Evolutionary conservation across 2,113 vertebrate genomes (phyloP).

Genomic region (Pycnonotus jocosus): DNA sequence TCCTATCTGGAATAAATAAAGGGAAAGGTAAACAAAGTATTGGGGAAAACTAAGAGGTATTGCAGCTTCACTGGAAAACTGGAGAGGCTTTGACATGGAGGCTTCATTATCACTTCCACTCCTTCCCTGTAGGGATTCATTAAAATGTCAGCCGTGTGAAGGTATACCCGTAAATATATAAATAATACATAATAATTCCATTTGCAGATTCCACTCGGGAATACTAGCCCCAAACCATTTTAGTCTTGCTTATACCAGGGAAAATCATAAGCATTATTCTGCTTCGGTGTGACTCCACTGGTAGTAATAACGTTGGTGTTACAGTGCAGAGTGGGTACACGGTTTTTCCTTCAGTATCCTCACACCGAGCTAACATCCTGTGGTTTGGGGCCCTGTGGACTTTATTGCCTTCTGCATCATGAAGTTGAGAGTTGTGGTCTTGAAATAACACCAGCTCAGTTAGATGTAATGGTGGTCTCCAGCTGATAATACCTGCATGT

Average conservation of each 20-base stretch:
- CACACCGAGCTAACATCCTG: not conserved
- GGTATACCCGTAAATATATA: slow-evolving; percentile 50
- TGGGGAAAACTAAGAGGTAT: not conserved
- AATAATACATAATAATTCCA: slow-evolving; percentile 64
- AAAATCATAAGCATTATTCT: slow-evolving; percentile 26
- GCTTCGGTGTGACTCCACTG: not conserved
- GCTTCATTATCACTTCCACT: slow-evolving; percentile 58
- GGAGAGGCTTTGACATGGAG: slow-evolving; percentile 43
- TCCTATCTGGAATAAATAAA: not conserved
- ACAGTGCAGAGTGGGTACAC: not conserved
- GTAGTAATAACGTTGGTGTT: not conserved
- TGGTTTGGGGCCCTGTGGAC: not conserved
- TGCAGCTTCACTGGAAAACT: not conserved
- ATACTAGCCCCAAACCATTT: slow-evolving; percentile 34
- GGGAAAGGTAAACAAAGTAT: not conserved
- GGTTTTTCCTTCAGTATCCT: not conserved
- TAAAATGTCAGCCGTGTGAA: slow-evolving; percentile 63
- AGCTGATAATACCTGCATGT: not conserved
- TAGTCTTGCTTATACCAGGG: slow-evolving; percentile 37
- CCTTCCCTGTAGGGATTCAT: slow-evolving; percentile 66
- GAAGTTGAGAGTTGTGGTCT: not conserved
- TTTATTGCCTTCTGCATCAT: not conserved
- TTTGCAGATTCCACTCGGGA: slow-evolving; percentile 35
- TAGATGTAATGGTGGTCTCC: not conserved
- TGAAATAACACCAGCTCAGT: not conserved